Evolutionary conservation across 2,888 invertebrate species (phyloP), one percentile per base, ranked within the genome.

Genomic region (Cyclophora albipunctata): DNA sequence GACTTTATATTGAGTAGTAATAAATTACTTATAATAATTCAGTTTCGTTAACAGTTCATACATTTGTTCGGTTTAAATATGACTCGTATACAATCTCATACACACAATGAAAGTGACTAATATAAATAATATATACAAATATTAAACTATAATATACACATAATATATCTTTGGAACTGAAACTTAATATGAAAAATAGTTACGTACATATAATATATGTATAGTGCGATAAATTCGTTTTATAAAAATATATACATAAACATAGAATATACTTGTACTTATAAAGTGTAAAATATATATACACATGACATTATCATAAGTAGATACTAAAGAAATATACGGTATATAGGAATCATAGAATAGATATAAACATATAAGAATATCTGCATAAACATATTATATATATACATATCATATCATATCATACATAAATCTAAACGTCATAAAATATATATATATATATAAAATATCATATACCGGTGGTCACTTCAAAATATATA

Each of bases 91-190:
- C 53, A 67, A 60, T 60, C 70, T 71, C 71, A 77, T 74, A 74
- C 74, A 72, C 69, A 70, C 57, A 55, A 59, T 68, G 58, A 66
- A 66, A 60, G 52, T 60, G 55, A 63, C 60, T 64, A 64, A 63
- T 60, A 37, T 2, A 59, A 59, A 55, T 58, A 54, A 54, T 50
- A 67, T 64, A 70, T 50, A 64, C 65, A 69, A 62, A 20, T 20
- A 20, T 67, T 62, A 68, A 66, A 68, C 55, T 61, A 64, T 66
- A 52, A 67, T 68, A 59, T 66, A 71, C 60, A 66, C 61, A 73
- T 71, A 75, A 68, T 63, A 73, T 76, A 79, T 85, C 86, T 86
- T 87, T 86, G 86, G 87, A 79, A 81, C 75, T 65, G 70, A 80
- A 61, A 59, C 59, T 59, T 58, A 61, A 45, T 45, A 54, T 51